Evolutionary conservation across 2,888 invertebrate genomes (phyloP), one percentile per base, ranked within the genome.

Genomic region (Diarsia mendica): DNA sequence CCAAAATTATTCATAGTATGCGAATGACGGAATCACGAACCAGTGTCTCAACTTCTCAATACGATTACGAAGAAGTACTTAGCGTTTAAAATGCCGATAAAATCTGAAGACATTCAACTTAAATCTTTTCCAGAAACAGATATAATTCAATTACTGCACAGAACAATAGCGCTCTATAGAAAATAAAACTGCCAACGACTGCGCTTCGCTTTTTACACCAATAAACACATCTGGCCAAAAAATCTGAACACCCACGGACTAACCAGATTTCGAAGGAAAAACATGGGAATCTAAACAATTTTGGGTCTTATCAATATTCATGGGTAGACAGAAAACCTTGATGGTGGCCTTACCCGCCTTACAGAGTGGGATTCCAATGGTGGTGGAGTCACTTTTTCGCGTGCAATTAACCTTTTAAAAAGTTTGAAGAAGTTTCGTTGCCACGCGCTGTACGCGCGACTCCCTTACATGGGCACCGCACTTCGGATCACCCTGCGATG

Each of bases 371-470:
- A 95, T 95, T 93, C 95, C 90, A 87, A 75, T 73, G 88, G 90
- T 83, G 82, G 92, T 83, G 85, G 87, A 89, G 91, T 90, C 85
- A 91, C 93, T 95, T 95, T 95, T 95, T 95, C 91, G 90, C 85
- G 80, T 85, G 89, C 91, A 94, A 94, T 94, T 95, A 94, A 92
- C 91, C 93, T 93, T 93, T 92, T 92, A 91, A 90, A 91, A 90
- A 91, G 89, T 89, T 89, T 89, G 89, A 89, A 87, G 89, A 88
- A 90, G 89, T 89, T 84, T 89, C 86, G 90, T 85, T 89, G 95
- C 94, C 95, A 95, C 95, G 95, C 94, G 95, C 90, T 90, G 76
- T 89, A 86, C 94, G 92, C 92, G 92, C 95, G 94, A 91, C 91
- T 72, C 85, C 93, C 90, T 75, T 92, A 95, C 80, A 94, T 88